Evolutionary conservation across 2,113 vertebrate species (phyloP).

Genomic region (Herpetotheres cachinnans): DNA sequence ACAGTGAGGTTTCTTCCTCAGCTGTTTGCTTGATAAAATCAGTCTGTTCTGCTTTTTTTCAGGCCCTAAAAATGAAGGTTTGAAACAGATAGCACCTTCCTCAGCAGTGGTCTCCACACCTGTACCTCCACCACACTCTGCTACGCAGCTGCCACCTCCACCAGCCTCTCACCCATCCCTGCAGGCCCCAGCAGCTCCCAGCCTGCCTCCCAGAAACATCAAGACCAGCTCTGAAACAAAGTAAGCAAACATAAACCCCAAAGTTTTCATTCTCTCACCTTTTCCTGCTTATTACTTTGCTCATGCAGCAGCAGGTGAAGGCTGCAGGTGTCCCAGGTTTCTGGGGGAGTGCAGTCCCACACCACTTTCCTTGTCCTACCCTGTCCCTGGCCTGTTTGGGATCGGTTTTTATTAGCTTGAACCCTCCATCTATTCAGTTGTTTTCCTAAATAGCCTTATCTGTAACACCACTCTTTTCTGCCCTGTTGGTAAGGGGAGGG

Average conservation of each 20-base stretch:
- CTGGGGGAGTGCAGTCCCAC: background rate
- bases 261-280: background rate
- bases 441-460: background rate
- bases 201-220: slow-evolving; percentile 82
- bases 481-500: background rate
- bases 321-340: background rate
- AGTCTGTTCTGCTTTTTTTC: background rate
- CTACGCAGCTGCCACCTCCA: slow-evolving; percentile 7
- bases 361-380: background rate
- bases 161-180: slow-evolving; percentile 32
- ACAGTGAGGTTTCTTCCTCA: background rate
- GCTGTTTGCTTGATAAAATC: background rate
- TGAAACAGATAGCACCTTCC: background rate
- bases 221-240: slow-evolving; percentile 52
- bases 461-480: background rate
- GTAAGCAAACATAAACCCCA: slow-evolving; percentile 34
- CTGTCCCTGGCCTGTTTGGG: background rate
- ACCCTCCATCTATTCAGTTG: background rate
- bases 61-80: slow-evolving; percentile 14
- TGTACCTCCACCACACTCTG: slow-evolving; percentile 15
- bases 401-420: background rate
- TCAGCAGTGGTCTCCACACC: background rate
- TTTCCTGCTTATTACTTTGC: background rate
- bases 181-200: slow-evolving; percentile 57
- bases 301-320: background rate